These are phyloP conservation scores for Cydia splendana DNA, from an alignment of 1,140 invertebrate genomes.

Conservation along the genomic window DNA sequence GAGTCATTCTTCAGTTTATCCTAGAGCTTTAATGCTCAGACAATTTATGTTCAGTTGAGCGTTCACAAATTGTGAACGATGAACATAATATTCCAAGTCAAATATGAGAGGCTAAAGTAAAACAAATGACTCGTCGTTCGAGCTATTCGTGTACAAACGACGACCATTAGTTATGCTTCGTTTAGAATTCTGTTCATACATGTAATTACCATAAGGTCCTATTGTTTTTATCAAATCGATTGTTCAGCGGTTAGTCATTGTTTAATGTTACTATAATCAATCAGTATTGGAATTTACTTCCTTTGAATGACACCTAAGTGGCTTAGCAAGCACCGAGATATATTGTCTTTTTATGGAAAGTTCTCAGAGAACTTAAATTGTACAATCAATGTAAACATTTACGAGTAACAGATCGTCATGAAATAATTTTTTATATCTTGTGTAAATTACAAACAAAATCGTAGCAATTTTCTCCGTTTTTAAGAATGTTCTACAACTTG, in stretches of 20 bases:
- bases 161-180: constrained; percentile 24
- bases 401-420: no score
- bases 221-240: constrained; percentile 49
- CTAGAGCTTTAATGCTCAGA: constrained; percentile 2
- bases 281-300: constrained; percentile 22
- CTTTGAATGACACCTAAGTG: not conserved
- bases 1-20: not conserved
- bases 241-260: constrained; percentile 39
- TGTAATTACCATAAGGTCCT: constrained; percentile 49
- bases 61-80: constrained; percentile 23
- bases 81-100: constrained; percentile 28
- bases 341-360: no score
- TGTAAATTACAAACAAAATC: no score
- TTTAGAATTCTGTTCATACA: constrained; percentile 44
- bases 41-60: constrained; percentile 7
- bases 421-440: no score
- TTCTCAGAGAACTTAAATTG: no score
- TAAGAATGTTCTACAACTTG: no score
- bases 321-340: not conserved
- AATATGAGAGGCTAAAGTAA: constrained; percentile 27
- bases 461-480: no score
- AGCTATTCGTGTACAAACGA: constrained; percentile 5
- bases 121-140: constrained; percentile 25
- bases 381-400: no score
- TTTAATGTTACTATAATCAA: constrained; percentile 20